phyloP scores from a whole-genome alignment of 1,140 invertebrate genomes.

The Radopholus similis region DNA sequence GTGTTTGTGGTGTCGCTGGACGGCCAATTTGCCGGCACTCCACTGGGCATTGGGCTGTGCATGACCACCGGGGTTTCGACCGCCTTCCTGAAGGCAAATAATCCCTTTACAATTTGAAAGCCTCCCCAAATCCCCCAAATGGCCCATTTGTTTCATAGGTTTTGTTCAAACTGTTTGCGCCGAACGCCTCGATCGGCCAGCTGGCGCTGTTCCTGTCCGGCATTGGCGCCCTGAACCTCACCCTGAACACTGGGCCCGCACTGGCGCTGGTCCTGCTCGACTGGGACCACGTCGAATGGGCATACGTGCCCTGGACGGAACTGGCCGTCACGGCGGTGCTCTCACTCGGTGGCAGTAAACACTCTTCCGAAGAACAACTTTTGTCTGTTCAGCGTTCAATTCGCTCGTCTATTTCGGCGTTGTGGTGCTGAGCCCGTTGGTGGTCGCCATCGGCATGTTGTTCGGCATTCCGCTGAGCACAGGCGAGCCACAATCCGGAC shows the following conservation, averaged over 20 bases:
- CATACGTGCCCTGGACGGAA: constrained; percentile 47
- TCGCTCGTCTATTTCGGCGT: constrained; percentile 58
- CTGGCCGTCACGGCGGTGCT: constrained; percentile 40
- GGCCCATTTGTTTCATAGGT: constrained; percentile 31
- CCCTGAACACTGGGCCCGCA: constrained; percentile 47
- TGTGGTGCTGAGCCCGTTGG: constrained; percentile 45
- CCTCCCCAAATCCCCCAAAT: constrained; percentile 4
- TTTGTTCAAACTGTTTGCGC: constrained; percentile 45
- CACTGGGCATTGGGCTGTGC: constrained; percentile 40
- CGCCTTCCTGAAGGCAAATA: constrained; percentile 57
- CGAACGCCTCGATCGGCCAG: constrained; percentile 50
- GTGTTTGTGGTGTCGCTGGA: constrained; percentile 53
- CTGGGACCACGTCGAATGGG: constrained; percentile 43
- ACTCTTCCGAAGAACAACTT: too few relatives aligned
- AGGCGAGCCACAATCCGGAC: constrained; percentile 35
- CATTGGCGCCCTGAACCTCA: constrained; percentile 43
- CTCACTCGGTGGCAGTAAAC: too few relatives aligned
- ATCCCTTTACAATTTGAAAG: too few relatives aligned
- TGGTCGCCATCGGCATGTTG: constrained; percentile 54
- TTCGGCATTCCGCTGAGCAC: constrained; percentile 50
- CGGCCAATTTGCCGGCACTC: constrained; percentile 33
- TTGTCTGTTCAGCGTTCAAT: constrained; percentile 52
- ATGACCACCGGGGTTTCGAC: constrained; percentile 44
- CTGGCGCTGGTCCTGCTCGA: constrained; percentile 32
- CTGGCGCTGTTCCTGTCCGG: constrained; percentile 55